Conservation (phyloP, 1,140 invertebrate genomes). For the Delia radicum region DNA sequence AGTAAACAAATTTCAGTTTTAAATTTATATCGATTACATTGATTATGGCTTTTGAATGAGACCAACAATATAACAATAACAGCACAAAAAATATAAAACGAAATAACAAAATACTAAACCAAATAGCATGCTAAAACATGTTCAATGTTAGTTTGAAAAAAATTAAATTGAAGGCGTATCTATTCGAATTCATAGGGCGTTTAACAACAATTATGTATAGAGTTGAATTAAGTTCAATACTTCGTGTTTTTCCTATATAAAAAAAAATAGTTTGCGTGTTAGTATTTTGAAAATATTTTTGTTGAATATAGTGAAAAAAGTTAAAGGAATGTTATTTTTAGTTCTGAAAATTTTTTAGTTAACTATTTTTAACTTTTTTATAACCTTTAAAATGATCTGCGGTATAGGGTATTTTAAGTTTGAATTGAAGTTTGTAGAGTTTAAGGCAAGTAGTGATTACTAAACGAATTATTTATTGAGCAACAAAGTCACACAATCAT, state of each 20-base stretch:
- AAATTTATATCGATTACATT: not conserved
- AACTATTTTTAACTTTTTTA: too few species aligned
- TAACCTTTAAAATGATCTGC: too few species aligned
- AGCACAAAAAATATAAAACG: not conserved
- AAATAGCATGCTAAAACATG: not conserved
- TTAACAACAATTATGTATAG: conserved; percentile 13
- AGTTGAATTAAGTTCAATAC: conserved; percentile 6
- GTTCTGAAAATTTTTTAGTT: not conserved
- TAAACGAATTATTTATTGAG: too few species aligned
- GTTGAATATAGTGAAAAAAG: not conserved
- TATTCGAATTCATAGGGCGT: conserved; percentile 3
- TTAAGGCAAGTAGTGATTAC: too few species aligned
- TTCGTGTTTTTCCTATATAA: not conserved
- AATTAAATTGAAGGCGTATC: not conserved
- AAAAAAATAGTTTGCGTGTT: not conserved
- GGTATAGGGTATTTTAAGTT: too few species aligned
- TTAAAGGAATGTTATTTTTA: not conserved
- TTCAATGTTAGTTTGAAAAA: not conserved
- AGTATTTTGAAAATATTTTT: not conserved
- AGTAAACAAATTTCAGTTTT: not conserved
- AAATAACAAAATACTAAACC: not conserved
- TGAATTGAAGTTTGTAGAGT: too few species aligned
- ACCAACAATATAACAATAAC: not conserved
- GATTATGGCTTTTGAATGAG: not conserved
- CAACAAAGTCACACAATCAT: too few species aligned